phyloP scores from a whole-genome alignment of 2,888 invertebrate genomes.

The Muschampia plurimacula region DNA sequence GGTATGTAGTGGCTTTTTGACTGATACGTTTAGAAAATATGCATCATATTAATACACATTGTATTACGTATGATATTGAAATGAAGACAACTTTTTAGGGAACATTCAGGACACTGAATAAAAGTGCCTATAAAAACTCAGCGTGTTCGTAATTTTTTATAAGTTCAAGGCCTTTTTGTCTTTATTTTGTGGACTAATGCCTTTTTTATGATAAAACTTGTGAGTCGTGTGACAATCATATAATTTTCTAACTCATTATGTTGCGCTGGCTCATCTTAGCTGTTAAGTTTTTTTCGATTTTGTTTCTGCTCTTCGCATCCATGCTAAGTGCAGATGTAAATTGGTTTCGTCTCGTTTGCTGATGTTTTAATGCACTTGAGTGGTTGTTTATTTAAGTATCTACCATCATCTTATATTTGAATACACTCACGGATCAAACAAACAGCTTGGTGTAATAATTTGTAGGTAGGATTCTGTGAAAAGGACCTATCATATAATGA shows the following conservation, averaged over 20 bases:
- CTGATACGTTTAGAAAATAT: too few relatives aligned
- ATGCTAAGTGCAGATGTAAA: conserved; percentile 77
- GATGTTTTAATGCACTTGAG: conserved; percentile 72
- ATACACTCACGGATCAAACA: conserved; percentile 35
- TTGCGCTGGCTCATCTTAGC: conserved; percentile 51
- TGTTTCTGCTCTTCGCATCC: conserved; percentile 64
- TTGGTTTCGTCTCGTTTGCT: conserved; percentile 76
- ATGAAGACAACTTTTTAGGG: too few relatives aligned
- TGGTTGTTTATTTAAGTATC: conserved; percentile 64
- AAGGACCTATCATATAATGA: too few relatives aligned
- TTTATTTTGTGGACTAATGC: too few relatives aligned
- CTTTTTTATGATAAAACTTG: background rate
- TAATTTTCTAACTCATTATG: conserved; percentile 16
- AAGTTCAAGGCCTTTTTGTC: too few relatives aligned
- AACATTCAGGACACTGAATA: too few relatives aligned
- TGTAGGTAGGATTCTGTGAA: background rate
- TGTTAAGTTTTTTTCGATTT: conserved; percentile 65
- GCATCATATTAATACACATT: too few relatives aligned
- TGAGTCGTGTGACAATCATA: background rate
- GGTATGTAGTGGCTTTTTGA: too few relatives aligned
- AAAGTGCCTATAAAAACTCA: too few relatives aligned
- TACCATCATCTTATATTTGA: conserved; percentile 59
- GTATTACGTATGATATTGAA: too few relatives aligned
- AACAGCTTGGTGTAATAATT: conserved; percentile 16
- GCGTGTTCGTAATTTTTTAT: too few relatives aligned